Conservation (phyloP, 1,140 invertebrate species). For the Brachionus paranguensis region DNA sequence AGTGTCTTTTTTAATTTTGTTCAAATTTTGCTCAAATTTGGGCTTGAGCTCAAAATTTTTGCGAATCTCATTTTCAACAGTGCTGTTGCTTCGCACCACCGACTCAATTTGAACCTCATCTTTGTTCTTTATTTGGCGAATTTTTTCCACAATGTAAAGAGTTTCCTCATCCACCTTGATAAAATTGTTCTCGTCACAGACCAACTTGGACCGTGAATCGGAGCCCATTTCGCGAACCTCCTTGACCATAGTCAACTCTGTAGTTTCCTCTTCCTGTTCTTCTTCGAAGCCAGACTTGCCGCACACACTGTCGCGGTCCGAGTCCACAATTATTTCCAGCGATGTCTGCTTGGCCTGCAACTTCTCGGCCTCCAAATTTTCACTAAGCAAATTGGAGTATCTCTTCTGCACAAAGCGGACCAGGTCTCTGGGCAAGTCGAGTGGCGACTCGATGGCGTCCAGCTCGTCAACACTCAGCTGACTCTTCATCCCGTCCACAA, state of each 20-base stretch:
- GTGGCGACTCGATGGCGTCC: not conserved
- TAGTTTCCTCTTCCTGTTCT: not conserved
- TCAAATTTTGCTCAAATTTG: not conserved
- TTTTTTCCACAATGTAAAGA: slow-evolving; percentile 36
- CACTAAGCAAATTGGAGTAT: not conserved
- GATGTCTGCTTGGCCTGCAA: not conserved
- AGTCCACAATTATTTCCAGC: not conserved
- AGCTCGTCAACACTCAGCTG: not conserved
- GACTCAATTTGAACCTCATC: not conserved
- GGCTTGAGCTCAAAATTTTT: slow-evolving; percentile 38
- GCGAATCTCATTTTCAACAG: slow-evolving; percentile 19
- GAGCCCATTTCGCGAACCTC: not conserved
- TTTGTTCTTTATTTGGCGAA: not conserved
- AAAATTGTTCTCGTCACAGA: not conserved
- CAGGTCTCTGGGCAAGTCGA: not conserved
- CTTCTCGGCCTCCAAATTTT: not conserved
- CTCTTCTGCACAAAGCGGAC: slow-evolving; percentile 11
- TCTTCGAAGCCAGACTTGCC: not conserved
- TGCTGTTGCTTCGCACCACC: not conserved
- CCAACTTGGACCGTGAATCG: not conserved
- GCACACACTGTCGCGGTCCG: not conserved
- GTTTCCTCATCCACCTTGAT: slow-evolving; percentile 30
- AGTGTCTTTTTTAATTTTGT: not conserved
- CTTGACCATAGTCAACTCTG: slow-evolving; percentile 18
- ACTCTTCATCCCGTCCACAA: slow-evolving; percentile 25